Evolutionary conservation across 2,797 vertebrate genomes (phyloP).

Genomic region (Bucorvus abyssinicus): DNA sequence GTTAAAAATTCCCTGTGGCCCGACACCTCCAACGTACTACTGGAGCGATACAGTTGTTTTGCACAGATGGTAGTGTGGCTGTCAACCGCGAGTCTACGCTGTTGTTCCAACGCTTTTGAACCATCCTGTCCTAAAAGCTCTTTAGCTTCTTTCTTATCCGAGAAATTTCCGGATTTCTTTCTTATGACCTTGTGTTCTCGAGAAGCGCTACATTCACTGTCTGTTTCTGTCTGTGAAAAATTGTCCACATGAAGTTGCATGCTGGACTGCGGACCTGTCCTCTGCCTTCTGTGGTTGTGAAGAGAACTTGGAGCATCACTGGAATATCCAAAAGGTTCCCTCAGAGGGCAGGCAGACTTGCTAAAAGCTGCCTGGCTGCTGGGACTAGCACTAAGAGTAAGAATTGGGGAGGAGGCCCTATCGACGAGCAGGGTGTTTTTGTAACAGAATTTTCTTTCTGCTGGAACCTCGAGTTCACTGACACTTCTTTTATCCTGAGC

Average conservation of each 20-base stretch:
- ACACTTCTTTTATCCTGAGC: background rate
- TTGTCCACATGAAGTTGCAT: background rate
- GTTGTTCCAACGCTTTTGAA: background rate
- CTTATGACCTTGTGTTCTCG: background rate
- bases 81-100: background rate
- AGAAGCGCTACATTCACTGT: slow-evolving; percentile 37
- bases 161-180: background rate
- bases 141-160: slow-evolving; percentile 3
- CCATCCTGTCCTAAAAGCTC: background rate
- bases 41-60: slow-evolving; percentile 55
- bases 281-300: slow-evolving; percentile 26
- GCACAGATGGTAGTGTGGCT: slow-evolving; percentile 32
- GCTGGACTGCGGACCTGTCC: background rate
- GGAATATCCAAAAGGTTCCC: background rate
- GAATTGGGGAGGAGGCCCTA: slow-evolving; percentile 93
- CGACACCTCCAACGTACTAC: slow-evolving; percentile 62
- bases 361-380: slow-evolving; percentile 38
- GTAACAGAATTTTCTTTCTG: slow-evolving; percentile 40
- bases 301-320: background rate
- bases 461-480: slow-evolving; percentile 38
- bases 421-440: slow-evolving; percentile 80
- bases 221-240: slow-evolving; percentile 68
- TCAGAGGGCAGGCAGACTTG: slow-evolving; percentile 2
- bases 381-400: slow-evolving; percentile 80
- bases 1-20: slow-evolving; percentile 8